Percentiles rank a stretch among this genome's conserved stretches.
Evolutionary conservation across 2,888 invertebrate genomes (phyloP).

Genomic region (Teleogryllus oceanicus): DNA sequence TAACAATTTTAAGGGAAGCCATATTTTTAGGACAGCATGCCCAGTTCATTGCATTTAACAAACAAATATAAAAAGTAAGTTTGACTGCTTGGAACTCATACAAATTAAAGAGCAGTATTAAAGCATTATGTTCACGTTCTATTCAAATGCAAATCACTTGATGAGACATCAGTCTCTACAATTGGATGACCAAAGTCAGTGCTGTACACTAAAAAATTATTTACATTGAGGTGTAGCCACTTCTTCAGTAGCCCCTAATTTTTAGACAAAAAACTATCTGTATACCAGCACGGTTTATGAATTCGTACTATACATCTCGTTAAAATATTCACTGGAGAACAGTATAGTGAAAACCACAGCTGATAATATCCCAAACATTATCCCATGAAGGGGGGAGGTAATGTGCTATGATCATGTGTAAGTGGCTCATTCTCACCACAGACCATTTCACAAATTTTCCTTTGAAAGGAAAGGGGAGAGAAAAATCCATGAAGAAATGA

Average conservation of each 20-base stretch:
- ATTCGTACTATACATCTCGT: background rate
- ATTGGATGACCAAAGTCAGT: background rate
- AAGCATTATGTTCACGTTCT: background rate
- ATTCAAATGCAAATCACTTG: background rate
- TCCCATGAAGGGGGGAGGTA: background rate
- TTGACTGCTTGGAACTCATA: background rate
- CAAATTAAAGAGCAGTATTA: background rate
- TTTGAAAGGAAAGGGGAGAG: background rate
- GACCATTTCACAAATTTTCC: background rate
- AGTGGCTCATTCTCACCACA: background rate
- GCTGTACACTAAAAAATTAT: constrained; percentile 18
- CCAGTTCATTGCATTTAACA: too few relatives aligned
- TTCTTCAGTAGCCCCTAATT: background rate
- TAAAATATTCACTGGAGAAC: background rate
- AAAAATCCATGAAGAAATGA: background rate
- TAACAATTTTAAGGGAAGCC: too few relatives aligned
- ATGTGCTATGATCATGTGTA: background rate
- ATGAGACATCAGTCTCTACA: background rate
- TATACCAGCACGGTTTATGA: background rate
- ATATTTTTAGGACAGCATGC: too few relatives aligned
- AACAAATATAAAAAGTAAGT: too few relatives aligned
- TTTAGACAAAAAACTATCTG: background rate
- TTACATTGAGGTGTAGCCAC: background rate
- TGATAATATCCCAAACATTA: background rate
- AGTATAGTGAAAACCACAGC: background rate